Evolutionary conservation across 1,140 invertebrate genomes (phyloP).

Genomic region (Micrasema longulum): DNA sequence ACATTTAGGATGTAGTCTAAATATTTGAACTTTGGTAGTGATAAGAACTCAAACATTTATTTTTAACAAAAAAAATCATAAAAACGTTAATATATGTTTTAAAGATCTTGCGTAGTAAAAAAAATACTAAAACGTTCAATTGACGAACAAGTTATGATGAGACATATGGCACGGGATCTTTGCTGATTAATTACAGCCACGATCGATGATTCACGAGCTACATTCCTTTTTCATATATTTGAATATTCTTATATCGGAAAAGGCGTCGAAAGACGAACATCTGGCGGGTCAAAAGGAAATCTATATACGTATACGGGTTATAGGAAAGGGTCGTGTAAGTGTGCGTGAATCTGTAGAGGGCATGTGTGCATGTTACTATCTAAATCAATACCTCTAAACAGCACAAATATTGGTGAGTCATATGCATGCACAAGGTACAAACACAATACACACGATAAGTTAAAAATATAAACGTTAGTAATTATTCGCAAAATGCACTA

Average conservation of each 20-base stretch:
- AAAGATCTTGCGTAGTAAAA: no score
- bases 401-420: conserved; percentile 6
- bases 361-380: neutral
- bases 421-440: conserved; percentile 6
- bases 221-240: conserved; percentile 8
- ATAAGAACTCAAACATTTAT: no score
- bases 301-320: neutral
- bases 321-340: neutral
- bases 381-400: neutral
- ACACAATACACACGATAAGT: conserved; percentile 1
- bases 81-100: no score
- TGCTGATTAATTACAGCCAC: conserved; percentile 15
- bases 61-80: no score
- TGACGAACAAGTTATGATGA: no score
- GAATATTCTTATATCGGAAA: conserved; percentile 5
- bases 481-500: neutral
- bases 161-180: no score
- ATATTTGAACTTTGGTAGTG: no score
- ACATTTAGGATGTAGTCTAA: no score
- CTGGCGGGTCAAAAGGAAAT: conserved; percentile 22
- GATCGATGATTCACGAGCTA: conserved; percentile 19
- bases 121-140: no score
- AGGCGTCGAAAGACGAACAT: conserved; percentile 18
- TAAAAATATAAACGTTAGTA: neutral
- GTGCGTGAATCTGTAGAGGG: no score